These are phyloP conservation scores for Montipora capricornis DNA, from an alignment of 64 coral and sea anemone genomes.

Conservation along the genomic window DNA sequence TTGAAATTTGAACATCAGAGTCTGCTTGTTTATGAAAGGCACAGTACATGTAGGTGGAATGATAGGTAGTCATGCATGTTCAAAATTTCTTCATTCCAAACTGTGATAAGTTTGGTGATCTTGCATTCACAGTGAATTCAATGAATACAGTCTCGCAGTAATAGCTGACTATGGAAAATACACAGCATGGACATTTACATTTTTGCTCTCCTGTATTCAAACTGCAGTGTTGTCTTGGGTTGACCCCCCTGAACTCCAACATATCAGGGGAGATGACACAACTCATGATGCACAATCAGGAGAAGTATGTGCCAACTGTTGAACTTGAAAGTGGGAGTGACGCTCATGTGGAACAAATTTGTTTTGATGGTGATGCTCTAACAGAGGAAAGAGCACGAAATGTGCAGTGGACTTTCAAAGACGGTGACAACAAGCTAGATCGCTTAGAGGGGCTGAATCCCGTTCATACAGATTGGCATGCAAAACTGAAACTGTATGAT, in stretches of 20 bases:
- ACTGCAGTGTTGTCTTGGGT: conserved; percentile 33
- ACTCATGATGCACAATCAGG: conserved; percentile 16
- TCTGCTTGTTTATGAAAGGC: too few species aligned
- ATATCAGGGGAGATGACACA: conserved; percentile 48
- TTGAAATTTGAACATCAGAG: too few species aligned
- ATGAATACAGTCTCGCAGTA: too few species aligned
- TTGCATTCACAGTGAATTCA: too few species aligned
- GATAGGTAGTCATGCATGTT: too few species aligned
- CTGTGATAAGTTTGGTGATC: too few species aligned
- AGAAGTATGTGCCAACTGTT: conserved; percentile 44
- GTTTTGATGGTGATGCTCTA: conserved; percentile 14
- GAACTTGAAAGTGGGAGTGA: neutral
- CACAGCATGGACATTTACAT: too few species aligned
- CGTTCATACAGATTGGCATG: conserved; percentile 40
- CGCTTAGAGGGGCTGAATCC: conserved; percentile 10
- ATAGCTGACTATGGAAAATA: too few species aligned
- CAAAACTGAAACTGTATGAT: conserved; percentile 45
- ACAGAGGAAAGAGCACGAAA: conserved; percentile 42
- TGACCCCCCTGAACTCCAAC: conserved; percentile 34
- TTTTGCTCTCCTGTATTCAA: neutral
- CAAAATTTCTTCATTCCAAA: too few species aligned
- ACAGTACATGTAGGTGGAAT: too few species aligned
- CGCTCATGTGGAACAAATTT: neutral
- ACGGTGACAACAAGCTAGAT: conserved; percentile 29
- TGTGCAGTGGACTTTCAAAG: conserved; percentile 14